A percentile compares a stretch with the other conserved stretches of the same genome.
Conservation (phyloP, 2,113 vertebrate species). For the Corydoras sp. region DNA sequence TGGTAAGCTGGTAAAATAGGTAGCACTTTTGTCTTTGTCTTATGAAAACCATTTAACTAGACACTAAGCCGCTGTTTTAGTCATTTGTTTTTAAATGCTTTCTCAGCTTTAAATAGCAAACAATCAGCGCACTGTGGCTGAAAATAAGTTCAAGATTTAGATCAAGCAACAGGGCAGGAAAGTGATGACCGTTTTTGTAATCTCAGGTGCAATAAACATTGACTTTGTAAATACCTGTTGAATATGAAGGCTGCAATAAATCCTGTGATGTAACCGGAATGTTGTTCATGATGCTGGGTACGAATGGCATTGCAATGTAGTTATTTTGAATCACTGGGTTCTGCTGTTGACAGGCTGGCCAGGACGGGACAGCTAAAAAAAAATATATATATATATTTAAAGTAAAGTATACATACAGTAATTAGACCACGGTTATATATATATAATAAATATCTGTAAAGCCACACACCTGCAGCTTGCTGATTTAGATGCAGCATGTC, state of each 20-base stretch:
- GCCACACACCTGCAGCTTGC: slow-evolving; percentile 49
- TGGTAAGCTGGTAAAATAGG: no score
- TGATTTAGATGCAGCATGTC: slow-evolving; percentile 47
- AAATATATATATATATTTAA: no score
- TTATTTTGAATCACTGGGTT: slow-evolving; percentile 1
- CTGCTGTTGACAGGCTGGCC: slow-evolving; percentile 29
- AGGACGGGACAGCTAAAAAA: slow-evolving; percentile 35
- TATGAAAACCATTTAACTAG: no score
- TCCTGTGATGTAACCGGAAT: slow-evolving; percentile 20
- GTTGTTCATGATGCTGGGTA: slow-evolving; percentile 29
- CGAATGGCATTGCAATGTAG: not conserved
- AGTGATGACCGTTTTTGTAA: no score
- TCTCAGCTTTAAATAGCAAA: no score
- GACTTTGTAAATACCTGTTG: slow-evolving; percentile 23
- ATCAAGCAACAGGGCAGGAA: no score
- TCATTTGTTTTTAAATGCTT: no score
- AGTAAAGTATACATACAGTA: not conserved
- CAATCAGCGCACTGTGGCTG: no score
- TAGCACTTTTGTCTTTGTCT: no score
- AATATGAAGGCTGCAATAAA: slow-evolving; percentile 31
- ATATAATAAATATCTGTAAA: not conserved
- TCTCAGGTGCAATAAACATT: no score
- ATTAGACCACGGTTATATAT: not conserved
- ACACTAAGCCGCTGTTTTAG: no score
- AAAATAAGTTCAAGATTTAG: no score